Percentiles rank a stretch among this genome's conserved stretches.
Evolutionary conservation across 2,888 invertebrate genomes (phyloP).

Genomic region (Cryptocephalus moraei): DNA sequence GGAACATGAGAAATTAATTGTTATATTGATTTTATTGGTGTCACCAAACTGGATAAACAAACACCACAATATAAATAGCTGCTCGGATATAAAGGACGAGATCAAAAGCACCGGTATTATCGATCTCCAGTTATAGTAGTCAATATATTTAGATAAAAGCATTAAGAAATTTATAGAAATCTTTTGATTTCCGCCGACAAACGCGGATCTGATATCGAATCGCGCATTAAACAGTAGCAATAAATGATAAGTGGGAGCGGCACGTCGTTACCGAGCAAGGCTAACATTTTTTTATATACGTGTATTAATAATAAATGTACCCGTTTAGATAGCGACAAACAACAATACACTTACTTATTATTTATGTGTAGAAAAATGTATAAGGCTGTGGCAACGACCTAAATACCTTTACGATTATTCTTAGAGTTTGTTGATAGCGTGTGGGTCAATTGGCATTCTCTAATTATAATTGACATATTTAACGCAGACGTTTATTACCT

Average conservation of each 20-base stretch:
- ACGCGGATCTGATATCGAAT: not conserved
- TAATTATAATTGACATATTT: too few relatives aligned
- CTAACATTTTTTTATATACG: too few relatives aligned
- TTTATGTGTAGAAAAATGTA: too few relatives aligned
- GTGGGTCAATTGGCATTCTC: too few relatives aligned
- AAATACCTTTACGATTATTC: too few relatives aligned
- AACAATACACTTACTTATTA: too few relatives aligned
- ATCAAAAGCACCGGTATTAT: conserved; percentile 10
- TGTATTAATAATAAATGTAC: too few relatives aligned
- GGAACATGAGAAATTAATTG: conserved; percentile 4
- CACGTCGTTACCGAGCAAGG: too few relatives aligned
- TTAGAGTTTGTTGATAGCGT: too few relatives aligned
- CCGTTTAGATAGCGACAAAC: too few relatives aligned
- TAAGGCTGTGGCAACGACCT: too few relatives aligned
- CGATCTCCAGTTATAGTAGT: conserved; percentile 21
- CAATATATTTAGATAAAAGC: conserved; percentile 21
- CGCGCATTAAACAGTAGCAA: conserved; percentile 19
- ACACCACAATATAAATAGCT: not conserved
- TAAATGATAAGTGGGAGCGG: conserved; percentile 10
- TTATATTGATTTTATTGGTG: conserved; percentile 10
- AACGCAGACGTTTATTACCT: too few relatives aligned
- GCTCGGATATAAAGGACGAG: not conserved
- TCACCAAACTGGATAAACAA: not conserved
- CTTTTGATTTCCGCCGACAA: not conserved
- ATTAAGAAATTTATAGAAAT: conserved; percentile 12